Evolutionary conservation across 2,797 vertebrate genomes (phyloP).

Genomic region (Sebastes variabilis): DNA sequence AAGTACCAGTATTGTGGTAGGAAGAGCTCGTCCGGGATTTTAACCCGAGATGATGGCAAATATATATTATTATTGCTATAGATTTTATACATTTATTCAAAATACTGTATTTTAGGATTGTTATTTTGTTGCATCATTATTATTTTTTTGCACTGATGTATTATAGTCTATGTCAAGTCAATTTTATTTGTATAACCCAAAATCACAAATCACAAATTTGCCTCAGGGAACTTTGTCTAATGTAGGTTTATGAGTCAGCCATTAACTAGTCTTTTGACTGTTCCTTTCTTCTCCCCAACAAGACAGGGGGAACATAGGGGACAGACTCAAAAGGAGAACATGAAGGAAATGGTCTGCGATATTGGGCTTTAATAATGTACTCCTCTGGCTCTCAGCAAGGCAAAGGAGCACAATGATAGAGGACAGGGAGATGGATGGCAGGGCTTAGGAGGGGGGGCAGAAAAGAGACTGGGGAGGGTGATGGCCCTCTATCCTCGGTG

Average conservation of each 20-base stretch:
- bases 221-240: background rate
- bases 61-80: background rate
- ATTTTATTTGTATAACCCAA: too few relatives aligned
- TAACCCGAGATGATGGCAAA: slow-evolving; percentile 49
- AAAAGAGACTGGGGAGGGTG: slow-evolving; percentile 2
- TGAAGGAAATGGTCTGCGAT: slow-evolving; percentile 5
- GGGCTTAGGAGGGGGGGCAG: background rate
- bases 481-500: slow-evolving; percentile 48
- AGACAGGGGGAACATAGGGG: background rate
- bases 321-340: background rate
- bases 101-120: background rate
- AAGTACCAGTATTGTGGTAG: background rate
- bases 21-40: slow-evolving; percentile 69
- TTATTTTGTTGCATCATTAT: background rate
- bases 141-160: background rate
- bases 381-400: background rate
- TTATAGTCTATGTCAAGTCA: background rate
- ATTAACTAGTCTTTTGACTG: background rate
- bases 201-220: too few relatives aligned
- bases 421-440: slow-evolving; percentile 4
- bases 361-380: slow-evolving; percentile 50
- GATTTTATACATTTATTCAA: background rate
- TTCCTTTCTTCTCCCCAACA: background rate
- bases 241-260: background rate
- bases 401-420: background rate